Base-by-base conservation (phyloP, 2,797 vertebrate genomes). In the Dallia pectoralis region DNA sequence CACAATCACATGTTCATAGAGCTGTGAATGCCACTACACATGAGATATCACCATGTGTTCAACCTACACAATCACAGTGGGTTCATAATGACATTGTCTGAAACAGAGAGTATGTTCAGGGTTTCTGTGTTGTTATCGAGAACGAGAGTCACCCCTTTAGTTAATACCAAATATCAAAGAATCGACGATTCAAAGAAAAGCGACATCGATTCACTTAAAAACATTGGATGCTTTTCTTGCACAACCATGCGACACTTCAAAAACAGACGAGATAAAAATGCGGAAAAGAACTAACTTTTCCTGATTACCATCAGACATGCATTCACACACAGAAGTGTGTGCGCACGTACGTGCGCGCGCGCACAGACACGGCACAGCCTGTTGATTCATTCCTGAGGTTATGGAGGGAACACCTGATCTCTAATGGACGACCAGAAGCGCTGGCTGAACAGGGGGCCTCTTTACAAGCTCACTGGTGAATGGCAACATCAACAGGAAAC, bases 361-460 rank as follows among this genome's bases (percentile, higher is more conserved):
- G n/a, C 40, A 64, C 40, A 29, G 36, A 72, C 3, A 12, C 27
- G 48, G 15, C 86, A 73, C 82, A 86, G 82, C 85, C 84, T 87
- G 82, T 69, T 88, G 86, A 88, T 84, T 86, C 85, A 87, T 88
- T 86, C 81, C 81, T 79, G 77, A 63, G 69, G 72, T 36, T 82
- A 72, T 69, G 76, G 84, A 83, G 76, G 84, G 83, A 86, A 79
- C 83, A 88, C 86, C 87, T 90, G 87, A 89, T 74, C 62, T 80
- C 81, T 80, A 82, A 71, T 0, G 8, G 75, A 75, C 79, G 85
- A 81, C 76, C 65, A 83, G 74, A 79, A 83, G 77, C 14, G 75
- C 77, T 40, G 72, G 48, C 59, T 7, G 18, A 77, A 76, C 74
- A 82, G 78, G 79, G 81, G 74, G 82, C 51, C 68, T 82, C 85